A percentile compares a stretch with the other conserved stretches of the same genome.
Evolutionary conservation across 2,888 invertebrate genomes (phyloP).

Genomic region (Thymelicus acteon): DNA sequence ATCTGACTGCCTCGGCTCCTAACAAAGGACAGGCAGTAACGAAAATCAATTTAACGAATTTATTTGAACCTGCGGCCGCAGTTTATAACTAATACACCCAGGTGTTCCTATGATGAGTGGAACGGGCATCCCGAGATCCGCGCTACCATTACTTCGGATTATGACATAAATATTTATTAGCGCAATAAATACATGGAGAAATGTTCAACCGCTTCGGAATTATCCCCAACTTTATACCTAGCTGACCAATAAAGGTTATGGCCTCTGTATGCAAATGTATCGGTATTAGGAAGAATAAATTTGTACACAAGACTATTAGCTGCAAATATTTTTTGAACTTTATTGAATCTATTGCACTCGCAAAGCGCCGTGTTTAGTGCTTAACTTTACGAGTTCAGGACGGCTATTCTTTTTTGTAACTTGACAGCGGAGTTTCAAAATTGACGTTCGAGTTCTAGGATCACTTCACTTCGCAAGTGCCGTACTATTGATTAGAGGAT

Average conservation of each 20-base stretch:
- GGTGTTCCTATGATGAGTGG: conserved; percentile 45
- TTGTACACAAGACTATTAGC: conserved; percentile 41
- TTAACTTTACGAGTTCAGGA: conserved; percentile 17
- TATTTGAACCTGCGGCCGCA: conserved; percentile 32
- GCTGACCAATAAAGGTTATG: conserved; percentile 52
- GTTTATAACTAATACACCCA: conserved; percentile 39
- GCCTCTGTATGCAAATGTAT: conserved; percentile 50
- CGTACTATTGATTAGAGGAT: too few relatives aligned
- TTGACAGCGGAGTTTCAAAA: too few relatives aligned
- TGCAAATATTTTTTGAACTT: conserved; percentile 43
- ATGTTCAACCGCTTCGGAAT: conserved; percentile 55
- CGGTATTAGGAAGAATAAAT: conserved; percentile 44
- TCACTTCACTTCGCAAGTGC: too few relatives aligned
- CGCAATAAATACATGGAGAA: conserved; percentile 63
- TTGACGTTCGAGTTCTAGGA: too few relatives aligned
- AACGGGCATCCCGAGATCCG: conserved; percentile 50
- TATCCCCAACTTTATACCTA: conserved; percentile 60
- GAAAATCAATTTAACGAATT: conserved; percentile 42
- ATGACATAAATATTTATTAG: conserved; percentile 74
- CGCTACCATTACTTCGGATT: conserved; percentile 65
- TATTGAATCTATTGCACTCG: conserved; percentile 32
- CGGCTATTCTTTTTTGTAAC: too few relatives aligned
- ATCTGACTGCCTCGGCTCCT: conserved; percentile 1
- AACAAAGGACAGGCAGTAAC: conserved; percentile 30
- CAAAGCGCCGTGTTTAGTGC: conserved; percentile 21